phyloP scores from a whole-genome alignment of 2,888 invertebrate genomes.

The Dasypogon diadema region DNA sequence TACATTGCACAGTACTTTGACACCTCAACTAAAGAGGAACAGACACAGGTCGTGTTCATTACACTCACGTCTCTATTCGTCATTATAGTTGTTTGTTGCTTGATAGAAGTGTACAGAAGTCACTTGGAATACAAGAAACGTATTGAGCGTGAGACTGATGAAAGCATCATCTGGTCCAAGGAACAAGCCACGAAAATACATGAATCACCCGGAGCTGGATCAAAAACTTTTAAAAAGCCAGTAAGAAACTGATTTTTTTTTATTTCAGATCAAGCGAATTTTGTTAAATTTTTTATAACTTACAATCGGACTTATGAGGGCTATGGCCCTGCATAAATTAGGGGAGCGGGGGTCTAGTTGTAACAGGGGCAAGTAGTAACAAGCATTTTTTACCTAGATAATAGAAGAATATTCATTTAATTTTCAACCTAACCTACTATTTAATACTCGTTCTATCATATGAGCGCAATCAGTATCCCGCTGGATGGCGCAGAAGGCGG shows the following conservation, averaged over 20 bases:
- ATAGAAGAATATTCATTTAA: too few relatives aligned
- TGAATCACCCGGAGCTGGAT: slow-evolving; percentile 71
- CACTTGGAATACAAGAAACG: slow-evolving; percentile 80
- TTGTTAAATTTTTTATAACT: background rate
- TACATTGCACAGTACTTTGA: slow-evolving; percentile 82
- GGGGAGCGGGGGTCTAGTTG: too few relatives aligned
- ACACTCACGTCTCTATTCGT: slow-evolving; percentile 81
- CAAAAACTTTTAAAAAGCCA: slow-evolving; percentile 69
- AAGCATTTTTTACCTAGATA: too few relatives aligned
- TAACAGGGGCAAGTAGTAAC: too few relatives aligned
- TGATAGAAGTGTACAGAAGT: slow-evolving; percentile 82
- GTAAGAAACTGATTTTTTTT: slow-evolving; percentile 68
- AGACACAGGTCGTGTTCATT: slow-evolving; percentile 84
- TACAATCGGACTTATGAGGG: too few relatives aligned
- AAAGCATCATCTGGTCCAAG: slow-evolving; percentile 79
- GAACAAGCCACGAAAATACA: slow-evolving; percentile 79
- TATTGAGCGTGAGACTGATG: slow-evolving; percentile 81
- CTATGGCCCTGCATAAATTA: too few relatives aligned
- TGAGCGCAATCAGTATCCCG: too few relatives aligned
- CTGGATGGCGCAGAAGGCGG: too few relatives aligned
- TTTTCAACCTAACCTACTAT: too few relatives aligned
- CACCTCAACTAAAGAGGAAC: slow-evolving; percentile 82
- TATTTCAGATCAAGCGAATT: background rate
- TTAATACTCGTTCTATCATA: too few relatives aligned
- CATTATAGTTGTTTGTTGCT: slow-evolving; percentile 75